These are phyloP conservation scores for Ptychoptera albimana DNA, from an alignment of 2,888 invertebrate genomes.

Conservation along the genomic window DNA sequence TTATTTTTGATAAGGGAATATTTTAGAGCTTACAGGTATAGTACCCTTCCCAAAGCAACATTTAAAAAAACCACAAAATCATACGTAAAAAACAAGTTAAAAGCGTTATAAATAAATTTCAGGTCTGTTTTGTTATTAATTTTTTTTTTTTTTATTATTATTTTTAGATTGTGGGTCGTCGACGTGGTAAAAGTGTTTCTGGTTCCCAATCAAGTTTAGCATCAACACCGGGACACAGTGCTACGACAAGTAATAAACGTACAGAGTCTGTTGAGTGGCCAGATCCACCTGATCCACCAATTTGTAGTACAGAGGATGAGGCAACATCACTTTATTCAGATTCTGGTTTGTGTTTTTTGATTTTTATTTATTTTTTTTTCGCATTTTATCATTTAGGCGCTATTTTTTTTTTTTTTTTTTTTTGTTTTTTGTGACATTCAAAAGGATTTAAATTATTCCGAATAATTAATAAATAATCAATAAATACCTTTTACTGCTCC, in stretches of 20 bases:
- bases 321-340: slow-evolving; percentile 55
- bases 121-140: background rate
- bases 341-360: slow-evolving; percentile 23
- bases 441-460: background rate
- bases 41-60: background rate
- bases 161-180: slow-evolving; percentile 37
- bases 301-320: slow-evolving; percentile 47
- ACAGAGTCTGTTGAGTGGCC: slow-evolving; percentile 39
- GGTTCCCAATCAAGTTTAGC: slow-evolving; percentile 50
- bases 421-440: too few relatives aligned
- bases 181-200: slow-evolving; percentile 39
- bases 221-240: slow-evolving; percentile 39
- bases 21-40: background rate
- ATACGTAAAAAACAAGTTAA: too few relatives aligned
- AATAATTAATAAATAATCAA: background rate
- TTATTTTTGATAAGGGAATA: too few relatives aligned
- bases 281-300: slow-evolving; percentile 48
- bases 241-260: slow-evolving; percentile 6
- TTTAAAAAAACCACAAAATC: too few relatives aligned
- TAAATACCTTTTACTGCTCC: background rate
- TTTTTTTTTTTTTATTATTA: background rate
- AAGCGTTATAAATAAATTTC: too few relatives aligned
- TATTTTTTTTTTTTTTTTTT: background rate
- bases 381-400: background rate
- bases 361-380: background rate